Evolutionary conservation across 2,797 vertebrate genomes (phyloP), one percentile per base, ranked within the genome.

Genomic region (Parauchenoglanis ngamensis): DNA sequence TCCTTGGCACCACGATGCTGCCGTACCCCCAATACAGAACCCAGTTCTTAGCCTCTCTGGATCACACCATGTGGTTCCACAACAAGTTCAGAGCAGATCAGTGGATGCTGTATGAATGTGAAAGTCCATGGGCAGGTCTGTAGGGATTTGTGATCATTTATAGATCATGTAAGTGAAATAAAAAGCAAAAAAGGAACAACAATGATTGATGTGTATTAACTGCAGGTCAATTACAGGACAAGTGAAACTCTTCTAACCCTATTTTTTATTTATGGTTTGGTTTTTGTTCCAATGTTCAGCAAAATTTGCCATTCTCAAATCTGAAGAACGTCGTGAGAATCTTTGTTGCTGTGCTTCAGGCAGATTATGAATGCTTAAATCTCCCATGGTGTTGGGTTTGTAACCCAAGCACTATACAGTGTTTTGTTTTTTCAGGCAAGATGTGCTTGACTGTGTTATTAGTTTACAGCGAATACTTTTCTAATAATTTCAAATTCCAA

Each of bases 21-120:
- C 97, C 97, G 0, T 96, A 96, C 90, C 92, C 95, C 0, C 77
- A 92, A 31, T 90, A 95, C 90, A 91, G 90, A 17, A 68, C 1
- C 3, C 90, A 81, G n/a, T 97, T 98, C 89, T 88, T 94, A 4
- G 98, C 92, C 88, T 99, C 98, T 0, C 93, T 99, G 1, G 97
- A 99, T 92, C 98, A 99, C 52, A 96, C 98, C 91, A 97, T 99
- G 97, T 99, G 98, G 98, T 99, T 99, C 93, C 98, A 99, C 0
- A 94, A 92, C 0, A 96, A 96, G 0, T 99, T 99, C 95, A 95
- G 97, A 87, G 95, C 97, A 0, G 98, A 99, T 54, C 96, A 99
- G 90, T 99, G 98, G 98, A 99, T 99, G 97, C 90, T 99, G 7
- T 99, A 98, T 0, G 97, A 99, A 91, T 98, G 97, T 0, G 97